Evolutionary conservation across 2,797 vertebrate genomes (phyloP).

Genomic region (Oryzias dopingdopingensis): DNA sequence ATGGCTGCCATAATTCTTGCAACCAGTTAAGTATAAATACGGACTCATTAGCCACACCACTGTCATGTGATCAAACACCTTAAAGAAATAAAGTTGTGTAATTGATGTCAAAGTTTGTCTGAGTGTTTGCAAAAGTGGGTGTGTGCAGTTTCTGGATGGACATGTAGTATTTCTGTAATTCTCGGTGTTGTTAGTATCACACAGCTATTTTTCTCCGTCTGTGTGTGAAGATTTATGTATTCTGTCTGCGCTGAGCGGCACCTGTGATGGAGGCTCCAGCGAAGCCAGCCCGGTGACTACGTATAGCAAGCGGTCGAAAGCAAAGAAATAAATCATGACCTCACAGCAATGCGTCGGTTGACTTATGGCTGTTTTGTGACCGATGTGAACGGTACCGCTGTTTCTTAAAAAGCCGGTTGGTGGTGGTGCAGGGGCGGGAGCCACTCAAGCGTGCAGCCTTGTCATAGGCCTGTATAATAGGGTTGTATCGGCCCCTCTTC

Average conservation of each 20-base stretch:
- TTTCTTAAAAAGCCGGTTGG: conserved; percentile 77
- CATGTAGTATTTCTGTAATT: conserved; percentile 46
- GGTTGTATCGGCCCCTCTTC: conserved; percentile 84
- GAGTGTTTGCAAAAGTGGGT: conserved; percentile 47
- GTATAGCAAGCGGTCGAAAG: conserved; percentile 79
- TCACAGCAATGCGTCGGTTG: conserved; percentile 91
- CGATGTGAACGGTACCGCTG: conserved; percentile 84
- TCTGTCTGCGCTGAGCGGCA: conserved; percentile 82
- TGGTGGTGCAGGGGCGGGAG: conserved; percentile 65
- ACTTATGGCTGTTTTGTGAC: conserved; percentile 93
- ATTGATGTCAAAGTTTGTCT: conserved; percentile 56
- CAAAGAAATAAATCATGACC: conserved; percentile 95
- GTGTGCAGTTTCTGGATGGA: conserved; percentile 43
- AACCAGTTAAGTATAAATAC: conserved; percentile 16
- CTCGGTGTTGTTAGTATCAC: conserved; percentile 65
- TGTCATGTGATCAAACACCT: conserved; percentile 52
- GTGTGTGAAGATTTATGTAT: conserved; percentile 49
- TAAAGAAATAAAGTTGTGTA: conserved; percentile 43
- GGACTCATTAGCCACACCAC: conserved; percentile 50
- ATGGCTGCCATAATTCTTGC: conserved; percentile 41
- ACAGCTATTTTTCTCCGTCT: conserved; percentile 66
- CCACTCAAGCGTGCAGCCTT: conserved; percentile 90
- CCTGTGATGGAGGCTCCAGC: conserved; percentile 76
- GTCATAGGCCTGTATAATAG: conserved; percentile 95
- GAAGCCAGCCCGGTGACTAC: conserved; percentile 77